These are phyloP conservation scores for Cotesia vestalis DNA, from an alignment of 1,140 invertebrate species.

Conservation along the genomic window DNA sequence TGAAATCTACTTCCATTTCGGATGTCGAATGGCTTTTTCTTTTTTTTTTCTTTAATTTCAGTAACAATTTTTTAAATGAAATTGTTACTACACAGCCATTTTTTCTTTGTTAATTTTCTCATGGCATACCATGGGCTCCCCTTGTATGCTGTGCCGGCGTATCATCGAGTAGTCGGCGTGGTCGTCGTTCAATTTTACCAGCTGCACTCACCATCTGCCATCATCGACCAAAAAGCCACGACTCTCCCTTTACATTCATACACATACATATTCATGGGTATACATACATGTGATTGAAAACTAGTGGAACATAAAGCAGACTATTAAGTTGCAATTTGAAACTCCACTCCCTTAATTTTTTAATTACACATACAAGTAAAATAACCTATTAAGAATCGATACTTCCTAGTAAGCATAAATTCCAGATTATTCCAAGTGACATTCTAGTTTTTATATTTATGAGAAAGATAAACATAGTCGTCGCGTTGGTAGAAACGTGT, in stretches of 20 bases:
- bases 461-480: too few relatives aligned
- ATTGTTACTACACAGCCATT: too few relatives aligned
- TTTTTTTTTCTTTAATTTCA: too few relatives aligned
- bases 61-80: too few relatives aligned
- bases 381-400: neutral
- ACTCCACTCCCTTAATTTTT: slow-evolving; percentile 2
- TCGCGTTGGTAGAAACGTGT: too few relatives aligned
- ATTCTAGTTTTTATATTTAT: too few relatives aligned
- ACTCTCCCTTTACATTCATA: neutral
- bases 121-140: too few relatives aligned
- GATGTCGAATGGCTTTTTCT: too few relatives aligned
- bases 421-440: neutral
- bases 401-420: neutral
- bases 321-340: slow-evolving; percentile 5
- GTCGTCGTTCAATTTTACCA: slow-evolving; percentile 18
- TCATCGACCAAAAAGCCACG: slow-evolving; percentile 18
- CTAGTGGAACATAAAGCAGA: slow-evolving; percentile 4
- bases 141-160: too few relatives aligned
- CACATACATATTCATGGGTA: too few relatives aligned
- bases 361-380: neutral
- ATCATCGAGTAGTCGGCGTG: slow-evolving; percentile 18
- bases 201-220: slow-evolving; percentile 16
- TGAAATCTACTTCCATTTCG: too few relatives aligned
- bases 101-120: too few relatives aligned
- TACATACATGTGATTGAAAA: neutral